These are phyloP conservation scores for Microplitis manilae DNA, from an alignment of 2,888 invertebrate species.

Conservation along the genomic window DNA sequence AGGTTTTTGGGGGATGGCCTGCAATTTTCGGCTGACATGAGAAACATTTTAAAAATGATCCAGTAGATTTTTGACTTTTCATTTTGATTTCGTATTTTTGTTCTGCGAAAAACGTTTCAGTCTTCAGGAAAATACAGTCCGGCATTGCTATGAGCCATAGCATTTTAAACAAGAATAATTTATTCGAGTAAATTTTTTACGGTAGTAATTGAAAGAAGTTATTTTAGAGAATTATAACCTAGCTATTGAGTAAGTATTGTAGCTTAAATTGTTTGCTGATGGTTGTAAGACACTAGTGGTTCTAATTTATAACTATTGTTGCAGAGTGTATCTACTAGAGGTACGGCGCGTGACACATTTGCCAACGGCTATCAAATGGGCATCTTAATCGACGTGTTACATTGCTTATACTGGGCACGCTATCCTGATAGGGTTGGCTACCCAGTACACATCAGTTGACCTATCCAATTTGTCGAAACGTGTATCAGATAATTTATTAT, in stretches of 20 bases:
- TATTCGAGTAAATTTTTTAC: no score
- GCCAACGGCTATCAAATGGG: neutral
- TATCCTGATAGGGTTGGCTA: neutral
- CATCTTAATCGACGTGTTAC: conserved; percentile 1
- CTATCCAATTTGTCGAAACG: neutral
- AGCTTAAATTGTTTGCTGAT: neutral
- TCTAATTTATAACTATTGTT: neutral
- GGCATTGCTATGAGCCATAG: no score
- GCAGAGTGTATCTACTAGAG: neutral
- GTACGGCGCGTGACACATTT: neutral
- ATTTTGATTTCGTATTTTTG: no score
- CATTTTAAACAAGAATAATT: no score
- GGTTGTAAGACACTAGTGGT: neutral
- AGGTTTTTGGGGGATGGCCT: no score
- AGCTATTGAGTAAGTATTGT: neutral
- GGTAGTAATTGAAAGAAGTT: no score
- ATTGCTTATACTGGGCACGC: neutral
- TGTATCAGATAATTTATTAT: neutral
- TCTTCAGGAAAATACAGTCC: no score
- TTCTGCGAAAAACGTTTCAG: no score
- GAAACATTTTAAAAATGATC: no score
- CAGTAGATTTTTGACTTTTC: no score
- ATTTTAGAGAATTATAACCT: no score
- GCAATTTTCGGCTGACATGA: no score
- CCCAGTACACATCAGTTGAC: neutral